phyloP scores from a whole-genome alignment of 1,140 invertebrate genomes.

The Habropoda laboriosa region DNA sequence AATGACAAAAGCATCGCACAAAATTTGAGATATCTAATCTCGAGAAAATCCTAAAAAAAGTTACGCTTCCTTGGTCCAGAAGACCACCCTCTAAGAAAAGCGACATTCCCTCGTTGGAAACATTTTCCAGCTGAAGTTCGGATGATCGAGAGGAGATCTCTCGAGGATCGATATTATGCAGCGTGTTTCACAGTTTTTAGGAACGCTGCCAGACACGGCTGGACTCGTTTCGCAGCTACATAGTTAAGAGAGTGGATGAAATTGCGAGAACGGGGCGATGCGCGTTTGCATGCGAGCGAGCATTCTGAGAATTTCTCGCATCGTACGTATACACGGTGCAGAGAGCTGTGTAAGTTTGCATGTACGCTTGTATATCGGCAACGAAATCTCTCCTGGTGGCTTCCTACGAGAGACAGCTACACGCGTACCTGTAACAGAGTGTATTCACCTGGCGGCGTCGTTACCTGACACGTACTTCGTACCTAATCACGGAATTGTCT shows the following conservation, averaged over 20 bases:
- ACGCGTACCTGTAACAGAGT: conserved; percentile 54
- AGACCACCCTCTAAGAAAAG: too few species aligned
- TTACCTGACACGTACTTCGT: conserved; percentile 58
- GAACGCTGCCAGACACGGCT: not conserved
- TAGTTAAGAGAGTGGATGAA: conserved; percentile 13
- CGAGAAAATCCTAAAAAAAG: too few species aligned
- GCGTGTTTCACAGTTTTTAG: not conserved
- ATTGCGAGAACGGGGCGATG: conserved; percentile 18
- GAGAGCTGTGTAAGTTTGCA: conserved; percentile 45
- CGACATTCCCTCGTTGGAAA: too few species aligned
- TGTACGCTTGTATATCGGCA: conserved; percentile 57
- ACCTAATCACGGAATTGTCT: conserved; percentile 47
- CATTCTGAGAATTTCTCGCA: conserved; percentile 76
- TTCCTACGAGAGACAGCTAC: conserved; percentile 63
- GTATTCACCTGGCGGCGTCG: conserved; percentile 61
- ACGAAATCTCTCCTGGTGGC: conserved; percentile 59
- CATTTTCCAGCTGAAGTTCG: too few species aligned
- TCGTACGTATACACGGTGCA: conserved; percentile 41
- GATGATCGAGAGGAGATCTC: not conserved
- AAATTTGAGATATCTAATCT: too few species aligned
- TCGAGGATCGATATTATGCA: not conserved
- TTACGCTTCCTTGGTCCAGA: too few species aligned
- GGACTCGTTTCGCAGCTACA: not conserved
- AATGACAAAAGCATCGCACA: too few species aligned
- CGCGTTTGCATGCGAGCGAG: conserved; percentile 74